These are phyloP conservation scores for Apamea sordens DNA, from an alignment of 2,888 invertebrate species.

Conservation along the genomic window DNA sequence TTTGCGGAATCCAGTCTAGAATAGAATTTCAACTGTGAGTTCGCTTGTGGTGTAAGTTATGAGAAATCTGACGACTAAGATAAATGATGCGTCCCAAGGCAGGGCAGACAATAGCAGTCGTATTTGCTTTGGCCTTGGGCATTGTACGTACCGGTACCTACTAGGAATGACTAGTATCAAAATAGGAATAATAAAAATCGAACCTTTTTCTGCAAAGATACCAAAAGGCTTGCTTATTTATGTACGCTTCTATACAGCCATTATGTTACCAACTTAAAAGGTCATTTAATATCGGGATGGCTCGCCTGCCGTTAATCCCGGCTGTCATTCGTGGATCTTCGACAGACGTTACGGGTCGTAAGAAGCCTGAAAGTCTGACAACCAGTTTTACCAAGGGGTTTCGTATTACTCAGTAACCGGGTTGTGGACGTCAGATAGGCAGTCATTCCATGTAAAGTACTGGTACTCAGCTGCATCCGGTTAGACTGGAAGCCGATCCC, in stretches of 20 bases:
- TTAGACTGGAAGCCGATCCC: no score
- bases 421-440: no score
- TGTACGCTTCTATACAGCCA: background rate
- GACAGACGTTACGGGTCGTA: no score
- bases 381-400: no score
- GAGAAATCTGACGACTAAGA: slow-evolving; percentile 10
- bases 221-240: background rate
- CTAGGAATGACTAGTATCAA: background rate
- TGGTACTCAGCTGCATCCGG: no score
- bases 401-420: no score
- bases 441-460: no score
- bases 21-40: slow-evolving; percentile 73
- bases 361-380: no score
- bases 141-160: background rate
- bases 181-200: background rate
- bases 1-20: slow-evolving; percentile 70
- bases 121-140: background rate
- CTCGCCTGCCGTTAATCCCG: background rate
- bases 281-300: background rate
- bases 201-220: background rate
- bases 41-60: slow-evolving; percentile 61
- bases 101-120: background rate
- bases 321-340: no score
- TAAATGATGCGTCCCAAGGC: background rate
- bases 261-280: background rate